Evolutionary conservation across 1,140 invertebrate species (phyloP), one percentile per base, ranked within the genome.

Genomic region (Oscheius sp.): DNA sequence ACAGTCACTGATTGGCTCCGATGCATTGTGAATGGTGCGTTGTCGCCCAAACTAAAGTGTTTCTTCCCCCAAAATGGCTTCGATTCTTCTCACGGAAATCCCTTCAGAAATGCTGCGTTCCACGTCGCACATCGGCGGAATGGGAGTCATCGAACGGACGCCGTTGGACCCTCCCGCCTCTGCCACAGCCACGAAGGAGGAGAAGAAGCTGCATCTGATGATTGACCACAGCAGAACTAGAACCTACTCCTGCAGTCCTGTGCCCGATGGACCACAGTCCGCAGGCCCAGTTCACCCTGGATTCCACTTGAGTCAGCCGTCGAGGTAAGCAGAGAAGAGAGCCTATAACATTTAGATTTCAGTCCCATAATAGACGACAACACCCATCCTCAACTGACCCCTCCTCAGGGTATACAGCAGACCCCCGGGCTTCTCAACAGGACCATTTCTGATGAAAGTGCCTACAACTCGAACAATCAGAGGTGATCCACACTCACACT

Each of bases 361-460:
- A 70, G 73, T 35, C 75, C 75, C 0, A 73, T 74, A 36, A 72
- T 76, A 2, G 64, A 29, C 69, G 78, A 70, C 72, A 77, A 35
- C 15, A 77, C 46, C 42, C 42, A 65, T n/a, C 73, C 75, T 59
- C 74, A 82, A 55, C 75, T 77, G 68, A 79, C 75, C 68, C 80
- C 72, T 79, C 86, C 65, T 87, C 88, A 74, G 85, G 87, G 55
- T 86, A 87, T 63, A 31, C 79, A 75, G 45, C 67, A 68, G 52
- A 76, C 59, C 18, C 45, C 84, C 72, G 76, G 82, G 35, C 52
- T 63, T 68, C 38, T 55, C 76, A 36, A 76, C 71, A n/a, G 64
- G 29, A 73, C 61, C 10, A 79, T 78, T 68, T 75, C 76, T 26
- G 85, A 85, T 77, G 84, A 46, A 91, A 94, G 85, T 90, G 91